Percentiles rank a stretch among this genome's conserved stretches.
Conservation (phyloP, 2,113 vertebrate genomes). For the Rhinoderma darwinii region DNA sequence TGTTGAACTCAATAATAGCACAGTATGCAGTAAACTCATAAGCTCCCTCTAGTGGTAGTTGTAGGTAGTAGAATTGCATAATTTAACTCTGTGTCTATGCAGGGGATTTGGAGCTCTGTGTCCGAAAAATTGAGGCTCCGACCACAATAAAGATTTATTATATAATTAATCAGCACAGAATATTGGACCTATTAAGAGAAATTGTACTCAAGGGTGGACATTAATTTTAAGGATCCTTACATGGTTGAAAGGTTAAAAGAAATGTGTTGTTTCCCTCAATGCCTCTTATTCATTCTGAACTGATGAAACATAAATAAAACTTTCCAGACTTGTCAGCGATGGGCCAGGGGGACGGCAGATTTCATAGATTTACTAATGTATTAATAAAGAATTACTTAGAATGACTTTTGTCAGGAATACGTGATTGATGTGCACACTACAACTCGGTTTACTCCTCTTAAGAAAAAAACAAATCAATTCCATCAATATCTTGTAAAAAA, state of each 20-base stretch:
- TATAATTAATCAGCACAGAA: no score
- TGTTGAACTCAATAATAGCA: no score
- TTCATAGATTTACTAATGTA: neutral
- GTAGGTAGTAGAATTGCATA: no score
- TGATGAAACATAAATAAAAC: neutral
- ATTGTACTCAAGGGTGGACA: no score
- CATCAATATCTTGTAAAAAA: neutral
- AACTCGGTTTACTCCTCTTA: neutral
- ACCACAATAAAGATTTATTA: no score
- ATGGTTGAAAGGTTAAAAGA: neutral
- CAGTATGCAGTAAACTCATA: no score
- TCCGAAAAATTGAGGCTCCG: no score
- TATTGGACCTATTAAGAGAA: no score
- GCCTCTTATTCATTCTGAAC: neutral
- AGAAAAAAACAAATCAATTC: neutral
- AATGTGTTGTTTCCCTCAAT: neutral
- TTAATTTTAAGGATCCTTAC: no score
- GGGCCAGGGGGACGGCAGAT: neutral
- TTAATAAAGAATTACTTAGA: neutral
- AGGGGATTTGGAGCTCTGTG: no score
- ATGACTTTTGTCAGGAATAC: neutral
- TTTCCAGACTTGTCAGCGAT: neutral
- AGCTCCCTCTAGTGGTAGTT: no score
- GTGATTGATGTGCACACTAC: neutral
- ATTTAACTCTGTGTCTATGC: no score